phyloP scores from a whole-genome alignment of 2,797 vertebrate genomes.

The Limosa lapponica region DNA sequence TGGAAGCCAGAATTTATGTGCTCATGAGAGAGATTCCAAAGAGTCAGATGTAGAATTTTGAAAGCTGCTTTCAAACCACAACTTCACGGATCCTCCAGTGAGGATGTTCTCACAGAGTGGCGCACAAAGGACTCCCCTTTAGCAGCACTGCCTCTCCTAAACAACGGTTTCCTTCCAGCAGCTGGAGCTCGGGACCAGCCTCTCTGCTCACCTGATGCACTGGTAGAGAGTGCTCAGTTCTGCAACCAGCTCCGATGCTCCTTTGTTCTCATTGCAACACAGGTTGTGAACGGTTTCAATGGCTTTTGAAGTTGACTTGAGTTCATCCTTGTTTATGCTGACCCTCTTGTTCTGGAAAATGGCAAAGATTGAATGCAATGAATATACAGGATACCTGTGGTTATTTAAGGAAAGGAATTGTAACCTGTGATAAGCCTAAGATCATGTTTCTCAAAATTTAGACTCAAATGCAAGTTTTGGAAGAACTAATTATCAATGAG shows the following conservation, averaged over 20 bases:
- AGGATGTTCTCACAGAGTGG: background rate
- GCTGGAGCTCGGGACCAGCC: background rate
- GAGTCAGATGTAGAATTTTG: background rate
- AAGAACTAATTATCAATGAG: background rate
- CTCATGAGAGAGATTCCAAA: background rate
- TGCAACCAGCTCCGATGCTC: slow-evolving; percentile 94
- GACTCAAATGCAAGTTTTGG: background rate
- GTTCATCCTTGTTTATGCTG: slow-evolving; percentile 97
- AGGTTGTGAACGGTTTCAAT: slow-evolving; percentile 96
- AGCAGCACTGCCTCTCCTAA: background rate
- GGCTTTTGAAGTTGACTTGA: slow-evolving; percentile 97
- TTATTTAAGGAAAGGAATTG: background rate
- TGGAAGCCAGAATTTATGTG: background rate
- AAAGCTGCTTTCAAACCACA: background rate
- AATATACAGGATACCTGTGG: background rate
- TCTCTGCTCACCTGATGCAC: slow-evolving; percentile 88
- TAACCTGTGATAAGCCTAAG: background rate
- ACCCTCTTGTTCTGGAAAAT: slow-evolving; percentile 92
- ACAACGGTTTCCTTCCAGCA: background rate
- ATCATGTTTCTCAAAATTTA: background rate
- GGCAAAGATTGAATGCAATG: background rate
- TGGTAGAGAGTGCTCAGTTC: slow-evolving; percentile 96
- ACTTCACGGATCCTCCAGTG: background rate
- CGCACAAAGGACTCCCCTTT: background rate
- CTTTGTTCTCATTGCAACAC: slow-evolving; percentile 99